These are phyloP conservation scores for Bombus ignitus DNA, from an alignment of 1,140 invertebrate species.

Conservation along the genomic window DNA sequence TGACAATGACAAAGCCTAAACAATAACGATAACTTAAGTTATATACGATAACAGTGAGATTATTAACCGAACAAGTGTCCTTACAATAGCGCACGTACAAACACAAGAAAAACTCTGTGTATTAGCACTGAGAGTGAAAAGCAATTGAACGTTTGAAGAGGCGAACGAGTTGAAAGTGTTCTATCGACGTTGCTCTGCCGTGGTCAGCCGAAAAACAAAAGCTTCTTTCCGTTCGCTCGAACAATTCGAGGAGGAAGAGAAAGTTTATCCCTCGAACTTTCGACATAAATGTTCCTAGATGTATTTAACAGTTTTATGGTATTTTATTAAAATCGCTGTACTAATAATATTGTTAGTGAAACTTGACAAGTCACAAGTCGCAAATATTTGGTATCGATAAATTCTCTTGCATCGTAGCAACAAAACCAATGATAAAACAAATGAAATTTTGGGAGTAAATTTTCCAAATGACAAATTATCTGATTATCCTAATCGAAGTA, in stretches of 20 bases:
- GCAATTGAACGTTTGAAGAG: neutral
- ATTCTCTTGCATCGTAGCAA: too few relatives aligned
- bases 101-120: too few relatives aligned
- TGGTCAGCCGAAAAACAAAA: neutral
- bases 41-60: neutral
- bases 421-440: neutral
- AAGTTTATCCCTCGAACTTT: neutral
- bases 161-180: neutral
- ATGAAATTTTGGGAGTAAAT: neutral
- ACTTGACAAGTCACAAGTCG: neutral
- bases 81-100: too few relatives aligned
- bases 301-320: neutral
- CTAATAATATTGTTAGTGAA: neutral
- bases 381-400: neutral
- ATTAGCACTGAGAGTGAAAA: neutral
- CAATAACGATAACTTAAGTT: neutral
- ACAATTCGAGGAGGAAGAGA: neutral
- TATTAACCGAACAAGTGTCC: neutral
- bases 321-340: neutral
- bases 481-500: too few relatives aligned
- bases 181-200: neutral
- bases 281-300: neutral
- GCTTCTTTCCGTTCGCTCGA: neutral
- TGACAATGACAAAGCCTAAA: neutral
- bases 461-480: neutral